Conservation (phyloP, 2,113 vertebrate genomes). For the Seriola dumerili region DNA sequence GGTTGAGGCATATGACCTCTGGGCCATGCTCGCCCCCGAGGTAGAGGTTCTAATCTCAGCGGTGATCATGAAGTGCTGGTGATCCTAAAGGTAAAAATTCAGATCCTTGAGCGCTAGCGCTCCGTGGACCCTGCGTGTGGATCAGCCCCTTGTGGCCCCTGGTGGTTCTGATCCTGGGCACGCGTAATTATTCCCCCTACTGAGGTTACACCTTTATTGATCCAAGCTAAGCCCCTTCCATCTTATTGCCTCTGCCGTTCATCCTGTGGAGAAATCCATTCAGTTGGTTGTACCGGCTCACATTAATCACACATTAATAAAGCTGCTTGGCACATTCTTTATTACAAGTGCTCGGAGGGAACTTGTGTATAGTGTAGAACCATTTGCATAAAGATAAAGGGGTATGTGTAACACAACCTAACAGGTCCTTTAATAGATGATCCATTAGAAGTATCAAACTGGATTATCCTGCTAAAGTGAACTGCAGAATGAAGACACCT, state of each 20-base stretch:
- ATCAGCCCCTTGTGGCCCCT: constrained; percentile 5
- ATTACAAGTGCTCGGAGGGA: constrained; percentile 38
- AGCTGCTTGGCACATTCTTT: constrained; percentile 52
- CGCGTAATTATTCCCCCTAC: constrained; percentile 64
- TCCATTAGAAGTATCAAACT: constrained; percentile 33
- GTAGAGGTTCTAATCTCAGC: constrained; percentile 21
- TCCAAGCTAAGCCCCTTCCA: constrained; percentile 51
- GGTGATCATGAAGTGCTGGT: constrained; percentile 37
- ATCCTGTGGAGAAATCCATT: constrained; percentile 46
- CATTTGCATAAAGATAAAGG: constrained; percentile 47
- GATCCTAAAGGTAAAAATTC: constrained; percentile 43
- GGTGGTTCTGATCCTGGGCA: constrained; percentile 43
- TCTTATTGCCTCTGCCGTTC: constrained; percentile 54
- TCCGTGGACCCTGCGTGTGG: background rate
- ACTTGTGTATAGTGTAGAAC: constrained; percentile 2
- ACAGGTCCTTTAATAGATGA: constrained; percentile 24
- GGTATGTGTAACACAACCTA: constrained; percentile 8
- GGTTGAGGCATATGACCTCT: constrained; percentile 22
- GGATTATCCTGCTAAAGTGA: constrained; percentile 4
- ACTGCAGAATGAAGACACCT: constrained; percentile 7
- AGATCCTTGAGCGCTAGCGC: background rate
- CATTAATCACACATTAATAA: constrained; percentile 66
- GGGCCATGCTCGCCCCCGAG: constrained; percentile 18
- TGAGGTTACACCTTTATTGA: constrained; percentile 63
- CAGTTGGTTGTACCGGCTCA: constrained; percentile 19